Conservation (phyloP, 2,797 vertebrate genomes). For the Furcifer pardalis region DNA sequence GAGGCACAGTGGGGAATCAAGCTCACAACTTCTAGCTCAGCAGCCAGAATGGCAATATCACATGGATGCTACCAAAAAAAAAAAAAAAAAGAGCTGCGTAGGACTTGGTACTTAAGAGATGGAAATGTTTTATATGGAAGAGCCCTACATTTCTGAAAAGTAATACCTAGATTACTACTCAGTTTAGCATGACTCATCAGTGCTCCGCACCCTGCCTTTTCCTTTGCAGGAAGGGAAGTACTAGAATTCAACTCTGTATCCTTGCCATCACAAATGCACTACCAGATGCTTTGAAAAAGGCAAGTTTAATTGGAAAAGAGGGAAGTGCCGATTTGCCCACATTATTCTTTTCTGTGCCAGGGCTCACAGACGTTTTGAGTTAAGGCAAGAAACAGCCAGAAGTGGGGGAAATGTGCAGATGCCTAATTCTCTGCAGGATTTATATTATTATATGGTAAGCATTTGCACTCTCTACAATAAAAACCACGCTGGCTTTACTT, state of each 20-base stretch:
- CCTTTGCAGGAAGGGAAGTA: background rate
- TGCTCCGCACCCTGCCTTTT: background rate
- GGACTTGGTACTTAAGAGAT: no score
- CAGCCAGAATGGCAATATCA: no score
- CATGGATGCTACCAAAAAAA: no score
- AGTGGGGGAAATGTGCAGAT: constrained; percentile 59
- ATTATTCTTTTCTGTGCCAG: constrained; percentile 63
- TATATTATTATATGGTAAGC: constrained; percentile 71
- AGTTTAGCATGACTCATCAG: background rate
- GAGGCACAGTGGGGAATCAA: no score
- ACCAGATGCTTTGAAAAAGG: constrained; percentile 46
- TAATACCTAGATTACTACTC: background rate
- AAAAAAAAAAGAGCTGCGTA: no score
- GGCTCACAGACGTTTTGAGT: constrained; percentile 70
- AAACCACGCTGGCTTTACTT: constrained; percentile 70
- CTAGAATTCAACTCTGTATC: background rate
- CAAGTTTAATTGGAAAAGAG: constrained; percentile 65
- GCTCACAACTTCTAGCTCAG: no score
- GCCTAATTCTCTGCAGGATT: constrained; percentile 75
- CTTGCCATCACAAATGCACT: constrained; percentile 40
- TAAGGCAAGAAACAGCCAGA: constrained; percentile 66
- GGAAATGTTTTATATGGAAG: no score
- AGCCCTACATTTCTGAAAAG: background rate
- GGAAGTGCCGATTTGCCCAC: constrained; percentile 58
- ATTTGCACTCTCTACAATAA: constrained; percentile 74